A percentile compares a stretch with the other conserved stretches of the same genome.
Evolutionary conservation across 30 jellyfish, hydroid and myxozoan species (phyloP).

Genomic region (Mastigias papua): DNA sequence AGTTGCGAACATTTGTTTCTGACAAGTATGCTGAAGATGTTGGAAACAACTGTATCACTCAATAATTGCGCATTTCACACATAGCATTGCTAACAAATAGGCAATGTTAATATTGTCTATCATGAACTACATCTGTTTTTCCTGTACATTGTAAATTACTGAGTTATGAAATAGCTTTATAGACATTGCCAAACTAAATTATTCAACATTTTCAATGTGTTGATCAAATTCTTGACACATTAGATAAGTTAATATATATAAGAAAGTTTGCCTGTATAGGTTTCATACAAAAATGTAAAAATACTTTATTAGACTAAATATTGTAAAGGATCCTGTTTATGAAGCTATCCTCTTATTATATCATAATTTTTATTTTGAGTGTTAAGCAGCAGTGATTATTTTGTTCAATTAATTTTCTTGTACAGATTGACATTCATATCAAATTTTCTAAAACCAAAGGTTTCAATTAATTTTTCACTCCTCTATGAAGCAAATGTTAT

Average conservation of each 20-base stretch:
- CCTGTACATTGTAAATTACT: neutral
- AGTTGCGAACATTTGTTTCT: slow-evolving; percentile 76
- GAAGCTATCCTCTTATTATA: no score
- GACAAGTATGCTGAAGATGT: slow-evolving; percentile 97
- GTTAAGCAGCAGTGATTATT: no score
- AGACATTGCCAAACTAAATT: neutral
- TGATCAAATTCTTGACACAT: neutral
- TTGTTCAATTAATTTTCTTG: no score
- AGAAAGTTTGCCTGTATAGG: neutral
- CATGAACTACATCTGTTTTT: neutral
- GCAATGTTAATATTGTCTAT: neutral
- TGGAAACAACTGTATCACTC: slow-evolving; percentile 92
- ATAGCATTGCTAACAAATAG: no score
- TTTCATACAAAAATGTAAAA: neutral
- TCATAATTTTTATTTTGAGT: no score
- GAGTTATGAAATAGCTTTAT: neutral
- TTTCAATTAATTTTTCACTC: no score
- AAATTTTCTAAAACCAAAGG: no score
- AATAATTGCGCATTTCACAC: slow-evolving; percentile 53
- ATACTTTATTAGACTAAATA: no score
- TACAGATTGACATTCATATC: no score
- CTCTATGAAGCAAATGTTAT: no score
- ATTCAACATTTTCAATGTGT: neutral
- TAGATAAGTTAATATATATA: neutral
- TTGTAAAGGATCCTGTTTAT: no score